phyloP scores from a whole-genome alignment of 2,888 invertebrate genomes.

The Xylota segnis region DNA sequence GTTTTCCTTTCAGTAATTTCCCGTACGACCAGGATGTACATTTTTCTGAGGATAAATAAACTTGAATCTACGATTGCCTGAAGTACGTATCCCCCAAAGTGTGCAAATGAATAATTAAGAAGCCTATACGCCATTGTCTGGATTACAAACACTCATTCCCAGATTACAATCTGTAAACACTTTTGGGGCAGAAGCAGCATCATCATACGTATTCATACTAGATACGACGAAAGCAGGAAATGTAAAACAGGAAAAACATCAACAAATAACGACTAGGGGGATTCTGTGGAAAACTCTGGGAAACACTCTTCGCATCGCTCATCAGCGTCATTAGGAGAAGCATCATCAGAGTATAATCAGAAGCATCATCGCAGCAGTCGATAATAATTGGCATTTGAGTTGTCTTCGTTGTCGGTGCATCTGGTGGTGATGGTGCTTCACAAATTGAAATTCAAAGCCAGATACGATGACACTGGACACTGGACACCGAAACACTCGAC shows the following conservation, averaged over 20 bases:
- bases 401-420: constrained; percentile 10
- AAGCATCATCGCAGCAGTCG: constrained; percentile 38
- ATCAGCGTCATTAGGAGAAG: constrained; percentile 42
- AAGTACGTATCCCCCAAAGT: constrained; percentile 10
- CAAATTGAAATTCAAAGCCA: constrained; percentile 38
- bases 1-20: constrained; percentile 16
- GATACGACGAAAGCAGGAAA: constrained; percentile 44
- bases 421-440: constrained; percentile 46
- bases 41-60: constrained; percentile 15
- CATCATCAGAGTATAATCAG: constrained; percentile 28
- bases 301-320: constrained; percentile 39
- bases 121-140: constrained; percentile 36
- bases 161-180: constrained; percentile 64
- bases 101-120: constrained; percentile 62
- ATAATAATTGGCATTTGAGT: constrained; percentile 52
- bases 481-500: not conserved
- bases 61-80: constrained; percentile 23
- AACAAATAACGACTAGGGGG: constrained; percentile 30
- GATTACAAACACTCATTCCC: constrained; percentile 54
- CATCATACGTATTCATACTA: not conserved
- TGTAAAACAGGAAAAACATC: constrained; percentile 45
- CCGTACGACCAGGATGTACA: not conserved
- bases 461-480: constrained; percentile 38
- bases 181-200: constrained; percentile 35
- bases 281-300: constrained; percentile 31